phyloP scores from a whole-genome alignment of 2,113 vertebrate genomes.

The Percopsis transmontana region DNA sequence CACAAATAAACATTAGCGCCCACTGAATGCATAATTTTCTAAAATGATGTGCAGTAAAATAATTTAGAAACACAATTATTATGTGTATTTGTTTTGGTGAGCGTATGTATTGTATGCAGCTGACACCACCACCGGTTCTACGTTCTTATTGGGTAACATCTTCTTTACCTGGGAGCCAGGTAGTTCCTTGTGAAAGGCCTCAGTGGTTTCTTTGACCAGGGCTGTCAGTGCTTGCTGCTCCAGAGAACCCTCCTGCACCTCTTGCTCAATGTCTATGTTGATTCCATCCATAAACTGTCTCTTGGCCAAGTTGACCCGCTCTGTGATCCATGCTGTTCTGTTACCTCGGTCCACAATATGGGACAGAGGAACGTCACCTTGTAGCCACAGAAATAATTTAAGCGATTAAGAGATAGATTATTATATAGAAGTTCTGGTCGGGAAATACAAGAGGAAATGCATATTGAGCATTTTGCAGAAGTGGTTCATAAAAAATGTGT shows the following conservation, averaged over 20 bases:
- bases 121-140: neutral
- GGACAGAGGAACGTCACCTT: constrained; percentile 85
- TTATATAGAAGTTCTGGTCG: neutral
- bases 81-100: too few species aligned
- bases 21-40: too few species aligned
- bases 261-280: constrained; percentile 94
- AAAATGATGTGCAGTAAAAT: too few species aligned
- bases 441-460: too few species aligned
- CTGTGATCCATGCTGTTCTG: constrained; percentile 87
- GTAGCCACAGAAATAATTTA: neutral
- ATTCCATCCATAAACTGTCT: constrained; percentile 94
- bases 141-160: neutral
- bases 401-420: neutral
- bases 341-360: constrained; percentile 81
- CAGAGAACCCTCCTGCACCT: constrained; percentile 76
- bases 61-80: too few species aligned
- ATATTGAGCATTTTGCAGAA: neutral
- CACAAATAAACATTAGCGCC: too few species aligned
- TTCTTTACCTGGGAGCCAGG: constrained; percentile 90
- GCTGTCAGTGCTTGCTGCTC: constrained; percentile 88
- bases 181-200: constrained; percentile 89
- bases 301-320: constrained; percentile 85
- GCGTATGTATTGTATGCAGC: too few species aligned
- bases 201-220: constrained; percentile 88
- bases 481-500: neutral